Conservation (phyloP, 30 jellyfish, hydroid and myxozoan genomes). For the Aurelia aurita complex sp. Pacific region DNA sequence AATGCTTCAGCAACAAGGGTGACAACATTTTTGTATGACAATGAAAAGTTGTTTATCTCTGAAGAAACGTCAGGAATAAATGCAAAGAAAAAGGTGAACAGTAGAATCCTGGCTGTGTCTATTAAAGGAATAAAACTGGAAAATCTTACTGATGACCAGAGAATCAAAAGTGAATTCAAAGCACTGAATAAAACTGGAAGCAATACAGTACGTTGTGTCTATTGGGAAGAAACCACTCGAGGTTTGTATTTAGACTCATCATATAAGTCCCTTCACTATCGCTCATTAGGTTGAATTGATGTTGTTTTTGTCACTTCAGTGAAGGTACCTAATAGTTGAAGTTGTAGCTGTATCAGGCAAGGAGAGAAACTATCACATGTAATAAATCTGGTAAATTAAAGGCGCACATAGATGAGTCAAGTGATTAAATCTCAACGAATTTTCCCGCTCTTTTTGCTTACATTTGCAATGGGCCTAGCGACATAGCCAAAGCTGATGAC, state of each 20-base stretch:
- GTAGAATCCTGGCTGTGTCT: constrained; percentile 40
- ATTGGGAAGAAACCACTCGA: constrained; percentile 36
- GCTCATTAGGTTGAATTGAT: no score
- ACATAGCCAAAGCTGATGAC: no score
- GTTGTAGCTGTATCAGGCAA: no score
- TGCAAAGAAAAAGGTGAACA: constrained; percentile 15
- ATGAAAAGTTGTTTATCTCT: constrained; percentile 29
- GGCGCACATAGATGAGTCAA: no score
- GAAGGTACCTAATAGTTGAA: no score
- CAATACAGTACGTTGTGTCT: constrained; percentile 1
- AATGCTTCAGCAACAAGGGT: constrained; percentile 1
- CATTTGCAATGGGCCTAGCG: no score
- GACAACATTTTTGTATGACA: constrained; percentile 33
- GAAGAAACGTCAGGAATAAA: constrained; percentile 10
- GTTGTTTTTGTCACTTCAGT: no score
- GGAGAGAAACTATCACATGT: no score
- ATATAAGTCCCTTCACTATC: no score
- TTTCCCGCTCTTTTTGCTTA: no score
- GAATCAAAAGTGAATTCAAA: constrained; percentile 30
- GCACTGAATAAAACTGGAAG: background rate
- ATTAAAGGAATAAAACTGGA: constrained; percentile 37
- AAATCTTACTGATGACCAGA: constrained; percentile 24
- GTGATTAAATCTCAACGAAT: no score
- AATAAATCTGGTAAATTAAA: no score
- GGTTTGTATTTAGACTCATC: background rate